Percentiles rank a stretch among this genome's conserved stretches.
These are phyloP conservation scores for Anastatus disparis DNA, from an alignment of 1,140 invertebrate genomes.

Conservation along the genomic window DNA sequence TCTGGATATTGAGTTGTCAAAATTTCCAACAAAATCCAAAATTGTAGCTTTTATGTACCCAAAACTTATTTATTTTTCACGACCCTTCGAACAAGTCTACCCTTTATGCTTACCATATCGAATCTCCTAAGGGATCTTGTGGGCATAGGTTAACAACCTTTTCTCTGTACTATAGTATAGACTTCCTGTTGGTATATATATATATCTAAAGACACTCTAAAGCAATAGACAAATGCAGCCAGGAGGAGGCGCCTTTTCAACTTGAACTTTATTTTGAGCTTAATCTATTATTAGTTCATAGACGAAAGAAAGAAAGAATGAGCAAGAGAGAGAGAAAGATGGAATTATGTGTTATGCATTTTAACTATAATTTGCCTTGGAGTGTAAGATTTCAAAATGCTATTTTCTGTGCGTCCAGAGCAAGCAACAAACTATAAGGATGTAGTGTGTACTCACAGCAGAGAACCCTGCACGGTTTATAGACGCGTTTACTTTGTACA, in stretches of 20 bases:
- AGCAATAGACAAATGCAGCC: too few relatives aligned
- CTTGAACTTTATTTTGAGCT: slow-evolving; percentile 40
- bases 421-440: too few relatives aligned
- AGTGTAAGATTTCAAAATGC: slow-evolving; percentile 20
- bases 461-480: neutral
- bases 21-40: too few relatives aligned
- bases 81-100: neutral
- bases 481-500: too few relatives aligned
- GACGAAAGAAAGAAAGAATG: too few relatives aligned
- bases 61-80: too few relatives aligned
- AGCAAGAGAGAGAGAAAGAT: too few relatives aligned
- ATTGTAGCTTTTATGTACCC: too few relatives aligned
- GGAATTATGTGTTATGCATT: neutral
- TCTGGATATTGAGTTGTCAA: too few relatives aligned
- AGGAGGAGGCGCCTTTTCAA: slow-evolving; percentile 31
- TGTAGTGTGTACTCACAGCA: too few relatives aligned
- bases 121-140: neutral
- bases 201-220: neutral
- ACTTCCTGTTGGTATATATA: slow-evolving; percentile 14
- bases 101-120: neutral
- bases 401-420: slow-evolving; percentile 4
- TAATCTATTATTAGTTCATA: slow-evolving; percentile 25
- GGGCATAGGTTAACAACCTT: slow-evolving; percentile 6
- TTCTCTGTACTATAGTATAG: neutral
- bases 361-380: slow-evolving; percentile 16